Base-by-base conservation (phyloP, 2,797 vertebrate species). In the Acridotheres tristis region DNA sequence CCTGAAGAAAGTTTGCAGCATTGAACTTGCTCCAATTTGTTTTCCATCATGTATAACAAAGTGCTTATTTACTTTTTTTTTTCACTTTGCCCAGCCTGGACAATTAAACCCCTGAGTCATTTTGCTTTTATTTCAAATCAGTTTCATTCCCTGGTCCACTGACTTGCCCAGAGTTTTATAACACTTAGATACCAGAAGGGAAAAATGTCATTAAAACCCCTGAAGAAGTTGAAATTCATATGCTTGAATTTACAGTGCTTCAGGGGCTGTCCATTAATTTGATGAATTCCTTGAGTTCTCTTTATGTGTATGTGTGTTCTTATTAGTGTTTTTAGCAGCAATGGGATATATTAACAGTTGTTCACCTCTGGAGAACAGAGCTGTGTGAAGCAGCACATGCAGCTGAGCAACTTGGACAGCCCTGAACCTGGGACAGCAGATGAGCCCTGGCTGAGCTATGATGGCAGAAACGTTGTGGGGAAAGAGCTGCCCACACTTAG, bases 41-140 rank as follows among this genome's bases (percentile, higher is more conserved):
- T 96, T 95, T 96, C 91, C 85, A 79, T 89, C 89, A 76, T 86
- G 55, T 92, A 80, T 90, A 92, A 92, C 85, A 93, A 84, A 95
- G 50, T 81, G 42, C 69, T 93, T 94, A 93, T 85, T 85, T 92
- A 86, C 89, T 80, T 92, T 94, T 95, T 94, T 95, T 83, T 73
- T 73, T 19, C 34, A 32, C 66, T 90, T 91, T 88, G 13, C 85
- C 55, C 51, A 73, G 69, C 66, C 87, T 81, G 91, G 85, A 84
- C 91, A 95, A 96, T 96, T 96, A 95, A 97, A 91, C 87, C 92
- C 79, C 58, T 91, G 87, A 94, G 95, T 93, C 69, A 94, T 96
- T 94, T 84, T 93, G 82, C 45, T 96, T 96, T 94, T 96, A 86
- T 94, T 96, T 96, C 79, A 79, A 77, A 89, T 83, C 72, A 93